phyloP scores from a whole-genome alignment of 2,113 vertebrate genomes.

The Leucosticte australis region DNA sequence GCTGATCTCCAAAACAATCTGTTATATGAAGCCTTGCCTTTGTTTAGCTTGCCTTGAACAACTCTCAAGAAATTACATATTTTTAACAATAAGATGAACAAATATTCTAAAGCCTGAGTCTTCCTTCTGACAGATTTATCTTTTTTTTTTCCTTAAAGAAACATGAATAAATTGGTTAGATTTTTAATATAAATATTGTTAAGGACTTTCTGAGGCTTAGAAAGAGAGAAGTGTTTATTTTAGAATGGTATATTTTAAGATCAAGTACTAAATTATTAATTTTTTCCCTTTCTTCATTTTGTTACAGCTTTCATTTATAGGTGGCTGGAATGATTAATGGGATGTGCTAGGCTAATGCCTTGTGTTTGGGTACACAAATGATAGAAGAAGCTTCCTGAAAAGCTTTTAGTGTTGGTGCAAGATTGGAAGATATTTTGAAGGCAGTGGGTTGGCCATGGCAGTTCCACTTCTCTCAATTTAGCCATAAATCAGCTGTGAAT shows the following conservation, averaged over 20 bases:
- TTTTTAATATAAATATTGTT: not conserved
- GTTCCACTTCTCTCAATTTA: conserved; percentile 60
- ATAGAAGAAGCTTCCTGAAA: conserved; percentile 57
- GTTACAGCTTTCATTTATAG: conserved; percentile 40
- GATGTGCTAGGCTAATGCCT: conserved; percentile 53
- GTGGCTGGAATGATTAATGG: conserved; percentile 68
- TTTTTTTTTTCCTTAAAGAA: not conserved
- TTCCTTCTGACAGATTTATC: not conserved
- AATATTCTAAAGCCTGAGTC: not conserved
- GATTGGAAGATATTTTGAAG: conserved; percentile 67
- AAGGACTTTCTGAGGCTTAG: not conserved
- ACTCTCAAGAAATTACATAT: not conserved
- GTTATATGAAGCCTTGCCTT: not conserved
- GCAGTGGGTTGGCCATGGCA: conserved; percentile 35
- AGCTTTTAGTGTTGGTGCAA: conserved; percentile 52
- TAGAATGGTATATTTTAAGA: not conserved
- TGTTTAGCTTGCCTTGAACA: not conserved
- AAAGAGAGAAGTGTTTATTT: not conserved
- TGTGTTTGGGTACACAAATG: conserved; percentile 66
- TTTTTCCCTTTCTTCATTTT: conserved; percentile 17
- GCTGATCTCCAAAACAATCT: not conserved
- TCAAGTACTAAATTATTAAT: conserved; percentile 60
- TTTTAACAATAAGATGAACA: not conserved
- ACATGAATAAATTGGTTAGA: not conserved
- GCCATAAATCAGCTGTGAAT: conserved; percentile 72